phyloP scores from a whole-genome alignment of 1,140 invertebrate species.

The Lamellibrachia luymesi region DNA sequence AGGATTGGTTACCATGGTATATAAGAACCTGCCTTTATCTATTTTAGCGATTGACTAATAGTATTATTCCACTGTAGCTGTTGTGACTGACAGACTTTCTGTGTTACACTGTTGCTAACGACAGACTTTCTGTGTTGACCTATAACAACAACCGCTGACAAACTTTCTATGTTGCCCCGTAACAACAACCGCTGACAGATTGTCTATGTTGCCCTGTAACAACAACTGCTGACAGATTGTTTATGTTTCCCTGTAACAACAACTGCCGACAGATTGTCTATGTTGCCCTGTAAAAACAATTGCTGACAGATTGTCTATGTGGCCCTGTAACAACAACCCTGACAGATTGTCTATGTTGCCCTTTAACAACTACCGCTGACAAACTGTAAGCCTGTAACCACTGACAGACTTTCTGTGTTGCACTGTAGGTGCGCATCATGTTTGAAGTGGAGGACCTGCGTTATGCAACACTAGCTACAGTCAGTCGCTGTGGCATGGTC shows the following conservation, averaged over 20 bases:
- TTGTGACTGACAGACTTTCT: too few relatives aligned
- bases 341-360: background rate
- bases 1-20: too few relatives aligned
- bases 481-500: constrained; percentile 89
- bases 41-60: too few relatives aligned
- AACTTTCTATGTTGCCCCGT: background rate
- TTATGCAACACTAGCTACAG: constrained; percentile 97
- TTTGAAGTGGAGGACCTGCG: constrained; percentile 99
- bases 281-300: background rate
- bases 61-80: too few relatives aligned
- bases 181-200: background rate
- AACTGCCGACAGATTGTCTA: background rate
- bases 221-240: background rate
- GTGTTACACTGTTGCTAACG: too few relatives aligned
- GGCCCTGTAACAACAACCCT: background rate
- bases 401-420: constrained; percentile 11
- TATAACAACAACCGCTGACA: background rate
- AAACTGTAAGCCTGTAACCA: background rate
- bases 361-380: background rate
- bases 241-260: background rate
- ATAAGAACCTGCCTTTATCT: too few relatives aligned
- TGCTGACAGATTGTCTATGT: background rate
- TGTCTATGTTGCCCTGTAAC: background rate
- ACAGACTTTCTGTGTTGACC: too few relatives aligned
- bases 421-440: constrained; percentile 77